Conservation (phyloP, 2,113 vertebrate genomes). For the Myrmecophaga tridactyla region DNA sequence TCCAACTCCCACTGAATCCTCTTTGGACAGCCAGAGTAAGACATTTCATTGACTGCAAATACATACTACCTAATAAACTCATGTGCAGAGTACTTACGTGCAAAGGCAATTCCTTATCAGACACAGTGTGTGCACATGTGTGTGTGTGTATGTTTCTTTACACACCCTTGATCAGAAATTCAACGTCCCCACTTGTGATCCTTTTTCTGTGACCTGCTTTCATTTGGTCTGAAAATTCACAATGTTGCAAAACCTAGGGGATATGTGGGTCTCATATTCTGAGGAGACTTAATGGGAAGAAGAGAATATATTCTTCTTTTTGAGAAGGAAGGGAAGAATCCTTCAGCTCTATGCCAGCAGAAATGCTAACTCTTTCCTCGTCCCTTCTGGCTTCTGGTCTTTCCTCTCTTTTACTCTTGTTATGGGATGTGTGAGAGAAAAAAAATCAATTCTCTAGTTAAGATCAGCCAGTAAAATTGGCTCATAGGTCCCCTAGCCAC, state of each 20-base stretch:
- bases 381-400: not conserved
- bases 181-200: not conserved
- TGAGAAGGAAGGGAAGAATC: not conserved
- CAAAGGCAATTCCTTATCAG: not conserved
- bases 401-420: not conserved
- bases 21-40: not conserved
- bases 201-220: not conserved
- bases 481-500: not conserved
- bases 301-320: not conserved
- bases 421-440: not conserved
- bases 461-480: conserved; percentile 11
- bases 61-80: not conserved
- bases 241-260: not conserved
- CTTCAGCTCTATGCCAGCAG: not conserved
- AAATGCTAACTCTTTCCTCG: conserved; percentile 45
- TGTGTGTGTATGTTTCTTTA: not conserved
- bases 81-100: not conserved
- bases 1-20: not conserved
- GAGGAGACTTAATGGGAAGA: too few relatives aligned
- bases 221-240: not conserved
- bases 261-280: not conserved
- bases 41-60: not conserved
- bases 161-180: not conserved
- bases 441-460: conserved; percentile 49
- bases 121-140: too few relatives aligned